phyloP scores from a whole-genome alignment of 2,888 invertebrate genomes.

The Camponotus fellah region DNA sequence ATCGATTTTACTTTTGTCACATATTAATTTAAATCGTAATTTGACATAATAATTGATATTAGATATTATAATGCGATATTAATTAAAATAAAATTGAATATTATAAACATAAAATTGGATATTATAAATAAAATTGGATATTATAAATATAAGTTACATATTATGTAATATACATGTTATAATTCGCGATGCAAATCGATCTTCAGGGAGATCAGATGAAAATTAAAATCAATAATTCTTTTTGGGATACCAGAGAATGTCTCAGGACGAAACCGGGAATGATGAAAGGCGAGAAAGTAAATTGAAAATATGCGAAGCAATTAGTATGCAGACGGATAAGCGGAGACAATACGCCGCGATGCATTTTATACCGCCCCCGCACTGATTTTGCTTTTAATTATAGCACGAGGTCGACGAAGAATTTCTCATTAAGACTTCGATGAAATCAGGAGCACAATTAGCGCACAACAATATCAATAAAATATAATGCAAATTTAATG shows the following conservation, averaged over 20 bases:
- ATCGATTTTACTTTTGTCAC: background rate
- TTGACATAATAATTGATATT: background rate
- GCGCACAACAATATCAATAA: background rate
- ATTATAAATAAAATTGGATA: background rate
- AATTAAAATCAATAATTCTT: background rate
- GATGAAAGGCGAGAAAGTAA: constrained; percentile 27
- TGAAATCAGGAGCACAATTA: constrained; percentile 2
- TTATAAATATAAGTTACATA: background rate
- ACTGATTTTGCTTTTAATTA: constrained; percentile 44
- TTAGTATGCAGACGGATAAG: constrained; percentile 35
- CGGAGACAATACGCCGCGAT: constrained; percentile 16
- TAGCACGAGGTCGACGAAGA: constrained; percentile 22
- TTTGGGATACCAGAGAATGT: background rate
- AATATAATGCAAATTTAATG: background rate
- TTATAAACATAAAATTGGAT: background rate
- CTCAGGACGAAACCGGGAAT: background rate
- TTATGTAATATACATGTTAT: background rate
- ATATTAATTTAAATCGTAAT: background rate
- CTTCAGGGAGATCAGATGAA: background rate
- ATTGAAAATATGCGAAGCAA: constrained; percentile 45
- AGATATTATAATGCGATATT: too few relatives aligned
- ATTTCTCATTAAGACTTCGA: constrained; percentile 34
- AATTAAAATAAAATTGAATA: background rate
- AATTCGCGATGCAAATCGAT: background rate
- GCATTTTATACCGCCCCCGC: constrained; percentile 28